These are phyloP conservation scores for Hephaestus fuliginosus DNA, from an alignment of 2,797 vertebrate species.

Conservation along the genomic window DNA sequence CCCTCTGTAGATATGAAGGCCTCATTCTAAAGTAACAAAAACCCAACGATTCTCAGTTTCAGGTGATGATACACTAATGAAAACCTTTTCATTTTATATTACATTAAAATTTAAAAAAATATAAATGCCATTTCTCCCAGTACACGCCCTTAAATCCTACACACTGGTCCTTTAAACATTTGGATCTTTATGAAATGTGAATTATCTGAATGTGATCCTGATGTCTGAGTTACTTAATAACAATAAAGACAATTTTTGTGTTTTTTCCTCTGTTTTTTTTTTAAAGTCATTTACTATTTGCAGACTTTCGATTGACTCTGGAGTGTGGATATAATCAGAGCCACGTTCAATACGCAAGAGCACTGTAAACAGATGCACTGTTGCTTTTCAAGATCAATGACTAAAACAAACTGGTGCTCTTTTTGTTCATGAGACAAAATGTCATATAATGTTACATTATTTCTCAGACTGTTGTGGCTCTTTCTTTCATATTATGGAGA, in stretches of 20 bases:
- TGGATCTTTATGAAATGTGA: not conserved
- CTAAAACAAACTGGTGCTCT: slow-evolving; percentile 6
- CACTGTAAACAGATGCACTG: slow-evolving; percentile 3
- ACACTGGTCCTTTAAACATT: not conserved
- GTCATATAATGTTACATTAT: not conserved
- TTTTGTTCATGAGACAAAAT: not conserved
- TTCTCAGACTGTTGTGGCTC: not conserved
- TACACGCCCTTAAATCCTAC: too few species aligned
- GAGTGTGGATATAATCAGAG: not conserved
- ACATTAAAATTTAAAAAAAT: too few species aligned
- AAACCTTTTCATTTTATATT: too few species aligned
- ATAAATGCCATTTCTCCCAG: too few species aligned
- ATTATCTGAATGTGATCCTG: not conserved
- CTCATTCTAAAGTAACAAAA: too few species aligned
- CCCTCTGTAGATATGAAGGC: too few species aligned
- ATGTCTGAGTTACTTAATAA: not conserved
- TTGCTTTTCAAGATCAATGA: slow-evolving; percentile 31
- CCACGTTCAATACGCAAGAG: slow-evolving; percentile 30
- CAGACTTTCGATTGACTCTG: not conserved
- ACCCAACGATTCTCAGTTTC: too few species aligned
- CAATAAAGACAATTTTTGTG: not conserved
- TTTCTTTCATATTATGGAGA: not conserved
- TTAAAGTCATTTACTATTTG: not conserved
- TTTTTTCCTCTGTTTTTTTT: too few species aligned
- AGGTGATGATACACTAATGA: too few species aligned